Percentiles rank a stretch among this genome's conserved stretches.
These are phyloP conservation scores for Pyrrhia umbra DNA, from an alignment of 2,888 invertebrate genomes.

Conservation along the genomic window DNA sequence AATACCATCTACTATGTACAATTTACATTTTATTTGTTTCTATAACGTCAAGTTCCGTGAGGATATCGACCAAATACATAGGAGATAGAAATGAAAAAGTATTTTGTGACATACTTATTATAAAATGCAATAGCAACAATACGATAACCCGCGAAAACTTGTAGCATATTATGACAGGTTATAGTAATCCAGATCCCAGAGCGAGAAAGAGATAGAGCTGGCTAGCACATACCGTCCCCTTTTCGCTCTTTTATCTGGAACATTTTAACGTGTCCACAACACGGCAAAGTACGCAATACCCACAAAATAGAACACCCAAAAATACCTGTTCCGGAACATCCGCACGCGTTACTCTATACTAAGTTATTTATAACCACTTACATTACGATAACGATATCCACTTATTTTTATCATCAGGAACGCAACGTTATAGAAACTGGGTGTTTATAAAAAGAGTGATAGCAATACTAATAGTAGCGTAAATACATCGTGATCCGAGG, in stretches of 20 bases:
- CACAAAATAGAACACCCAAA: conserved; percentile 38
- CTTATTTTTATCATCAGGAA: conserved; percentile 65
- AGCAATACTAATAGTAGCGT: conserved; percentile 61
- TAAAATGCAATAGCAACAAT: neutral
- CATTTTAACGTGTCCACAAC: neutral
- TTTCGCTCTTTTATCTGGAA: neutral
- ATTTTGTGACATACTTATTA: no score
- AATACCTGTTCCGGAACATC: conserved; percentile 41
- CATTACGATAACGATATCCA: conserved; percentile 54
- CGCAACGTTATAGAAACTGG: conserved; percentile 57
- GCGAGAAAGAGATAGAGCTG: neutral
- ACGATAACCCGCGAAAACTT: neutral
- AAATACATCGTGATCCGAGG: conserved; percentile 77
- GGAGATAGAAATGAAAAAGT: neutral
- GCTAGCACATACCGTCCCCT: neutral
- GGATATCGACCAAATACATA: conserved; percentile 13
- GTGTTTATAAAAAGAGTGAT: conserved; percentile 56
- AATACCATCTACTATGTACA: conserved; percentile 34
- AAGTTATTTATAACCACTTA: conserved; percentile 62
- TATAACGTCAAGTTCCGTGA: conserved; percentile 28
- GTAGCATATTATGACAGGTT: no score
- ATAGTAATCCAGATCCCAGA: neutral
- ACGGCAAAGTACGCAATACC: conserved; percentile 8
- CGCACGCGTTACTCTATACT: conserved; percentile 37
- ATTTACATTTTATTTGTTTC: conserved; percentile 35